Conservation (phyloP, 2,888 invertebrate species). For the Epiblema foenella region DNA sequence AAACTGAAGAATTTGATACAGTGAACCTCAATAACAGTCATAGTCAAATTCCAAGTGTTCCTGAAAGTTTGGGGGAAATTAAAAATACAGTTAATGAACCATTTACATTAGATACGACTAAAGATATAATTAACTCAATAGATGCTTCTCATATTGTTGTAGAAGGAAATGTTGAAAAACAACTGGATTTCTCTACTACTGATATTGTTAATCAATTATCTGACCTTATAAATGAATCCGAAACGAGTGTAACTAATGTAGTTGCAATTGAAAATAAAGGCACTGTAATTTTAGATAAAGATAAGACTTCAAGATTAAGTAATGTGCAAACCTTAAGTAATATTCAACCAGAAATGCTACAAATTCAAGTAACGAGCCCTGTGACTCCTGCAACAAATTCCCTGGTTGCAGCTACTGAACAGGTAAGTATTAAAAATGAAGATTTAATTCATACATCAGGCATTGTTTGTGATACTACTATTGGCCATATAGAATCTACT, state of each 20-base stretch:
- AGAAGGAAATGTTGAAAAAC: constrained; percentile 11
- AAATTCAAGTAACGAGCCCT: constrained; percentile 16
- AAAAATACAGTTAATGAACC: background rate
- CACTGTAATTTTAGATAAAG: constrained; percentile 7
- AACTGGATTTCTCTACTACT: constrained; percentile 32
- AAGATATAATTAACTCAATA: constrained; percentile 36
- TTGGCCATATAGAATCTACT: constrained; percentile 5
- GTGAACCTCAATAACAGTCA: constrained; percentile 31
- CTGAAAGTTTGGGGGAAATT: constrained; percentile 1
- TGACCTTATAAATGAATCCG: constrained; percentile 40
- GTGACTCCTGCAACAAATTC: background rate
- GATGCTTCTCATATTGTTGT: constrained; percentile 22
- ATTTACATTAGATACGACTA: constrained; percentile 19
- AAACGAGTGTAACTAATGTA: constrained; percentile 9
- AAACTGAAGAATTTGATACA: constrained; percentile 44
- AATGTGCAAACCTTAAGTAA: constrained; percentile 6
- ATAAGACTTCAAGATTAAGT: background rate
- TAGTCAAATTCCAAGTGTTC: background rate
- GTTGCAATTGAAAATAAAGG: background rate
- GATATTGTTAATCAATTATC: constrained; percentile 41
- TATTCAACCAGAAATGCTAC: background rate
- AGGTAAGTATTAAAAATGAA: constrained; percentile 15
- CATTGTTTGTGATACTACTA: constrained; percentile 10
- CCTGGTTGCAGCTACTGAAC: background rate
- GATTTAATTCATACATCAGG: constrained; percentile 16